Base-by-base conservation (phyloP, 1,140 invertebrate genomes). In the Plectrocnemia conspersa region DNA sequence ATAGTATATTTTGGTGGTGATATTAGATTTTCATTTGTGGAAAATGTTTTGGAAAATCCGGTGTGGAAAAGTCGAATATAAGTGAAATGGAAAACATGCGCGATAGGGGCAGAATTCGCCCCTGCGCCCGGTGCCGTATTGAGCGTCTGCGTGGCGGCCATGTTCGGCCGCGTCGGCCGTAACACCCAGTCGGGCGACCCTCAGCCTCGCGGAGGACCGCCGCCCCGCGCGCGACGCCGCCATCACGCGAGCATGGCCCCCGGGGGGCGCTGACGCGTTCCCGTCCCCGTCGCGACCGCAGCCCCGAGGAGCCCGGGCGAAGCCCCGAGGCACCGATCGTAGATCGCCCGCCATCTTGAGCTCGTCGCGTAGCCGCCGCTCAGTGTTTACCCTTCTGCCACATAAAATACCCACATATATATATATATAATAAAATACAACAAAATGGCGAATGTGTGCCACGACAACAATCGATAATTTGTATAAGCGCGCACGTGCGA, bases 251-350 rank as follows among this genome's bases (percentile, higher is more conserved):
- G 69, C 71, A 73, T 70, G 72, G 41, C 36, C 42, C 65, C 56
- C 64, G 53, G 58, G 48, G 48, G 41, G 42, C 64, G 56, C 58
- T 64, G 61, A 52, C 60, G 66, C 68, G 64, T 66, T 69, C 68
- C 65, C 68, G 70, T 63, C 69, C 67, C 70, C 67, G 67, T 68
- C 70, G 72, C 71, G 70, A 68, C 70, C 54, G 70, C 65, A 57
- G 65, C 58, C 46, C 54, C 67, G 58, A 56, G 54, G 66, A 60
- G 66, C 63, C 58, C 35, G 41, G 50, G 64, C 16, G 58, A 54
- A 56, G 50, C 49, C 22, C 58, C 24, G 16, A 15, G 11, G 24
- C 42, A n/a, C 13, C n/a, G 6, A 9, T 19, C 35, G 35, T 15
- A 7, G 7, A 10, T 21, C 42, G 22, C 42, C n/a, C 42, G 2